These are phyloP conservation scores for Phodopus roborovskii DNA, from an alignment of 2,113 vertebrate species.

Conservation along the genomic window DNA sequence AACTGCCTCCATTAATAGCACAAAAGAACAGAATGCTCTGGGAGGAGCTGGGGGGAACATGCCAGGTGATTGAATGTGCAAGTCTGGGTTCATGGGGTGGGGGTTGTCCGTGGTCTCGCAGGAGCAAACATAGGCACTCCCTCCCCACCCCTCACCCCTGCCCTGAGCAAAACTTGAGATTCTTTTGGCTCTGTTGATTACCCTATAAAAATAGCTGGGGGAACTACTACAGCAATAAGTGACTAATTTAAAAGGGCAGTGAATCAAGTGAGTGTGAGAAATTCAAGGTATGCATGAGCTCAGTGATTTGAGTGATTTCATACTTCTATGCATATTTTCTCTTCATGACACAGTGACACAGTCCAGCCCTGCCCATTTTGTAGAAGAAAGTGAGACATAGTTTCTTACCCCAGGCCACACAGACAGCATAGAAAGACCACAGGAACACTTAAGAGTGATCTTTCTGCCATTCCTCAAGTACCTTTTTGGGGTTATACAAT, in stretches of 20 bases:
- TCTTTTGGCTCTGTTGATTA: neutral
- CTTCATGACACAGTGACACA: neutral
- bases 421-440: neutral
- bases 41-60: neutral
- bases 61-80: neutral
- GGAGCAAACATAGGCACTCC: neutral
- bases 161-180: neutral
- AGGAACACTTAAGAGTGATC: neutral
- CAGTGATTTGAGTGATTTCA: neutral
- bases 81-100: neutral
- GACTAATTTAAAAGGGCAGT: neutral
- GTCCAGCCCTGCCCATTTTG: neutral
- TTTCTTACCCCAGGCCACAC: neutral
- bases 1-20: neutral
- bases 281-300: accelerated
- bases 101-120: neutral
- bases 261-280: no score
- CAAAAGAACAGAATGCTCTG: neutral
- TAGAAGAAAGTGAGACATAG: neutral
- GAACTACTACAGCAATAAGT: no score
- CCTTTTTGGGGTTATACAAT: neutral
- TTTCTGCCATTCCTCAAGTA: accelerated
- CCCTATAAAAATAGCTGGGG: neutral
- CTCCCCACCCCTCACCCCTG: no score
- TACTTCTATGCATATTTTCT: neutral